phyloP scores from a whole-genome alignment of 2,113 vertebrate genomes.

The Rhodinocichla rosea region DNA sequence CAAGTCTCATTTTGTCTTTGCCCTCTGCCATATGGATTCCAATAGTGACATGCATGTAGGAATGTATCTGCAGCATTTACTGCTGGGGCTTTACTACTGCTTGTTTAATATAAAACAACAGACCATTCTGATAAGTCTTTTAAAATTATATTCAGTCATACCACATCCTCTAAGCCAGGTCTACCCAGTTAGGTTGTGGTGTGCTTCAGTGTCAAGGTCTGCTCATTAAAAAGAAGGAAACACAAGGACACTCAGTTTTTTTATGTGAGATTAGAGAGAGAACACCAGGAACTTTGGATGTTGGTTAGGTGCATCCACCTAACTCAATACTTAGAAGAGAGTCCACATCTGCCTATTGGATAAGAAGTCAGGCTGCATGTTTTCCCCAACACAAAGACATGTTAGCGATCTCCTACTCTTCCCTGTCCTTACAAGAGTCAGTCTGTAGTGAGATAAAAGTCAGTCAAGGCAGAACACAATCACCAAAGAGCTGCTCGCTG shows the following conservation, averaged over 20 bases:
- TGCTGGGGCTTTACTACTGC: background rate
- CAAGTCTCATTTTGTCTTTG: background rate
- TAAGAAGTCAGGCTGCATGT: background rate
- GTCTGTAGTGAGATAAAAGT: background rate
- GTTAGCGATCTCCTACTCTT: background rate
- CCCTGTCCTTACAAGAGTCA: background rate
- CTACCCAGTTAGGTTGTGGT: background rate
- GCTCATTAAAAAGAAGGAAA: background rate
- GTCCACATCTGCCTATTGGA: background rate
- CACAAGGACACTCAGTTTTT: background rate
- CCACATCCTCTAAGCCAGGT: background rate
- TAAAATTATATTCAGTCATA: background rate
- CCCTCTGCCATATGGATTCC: background rate
- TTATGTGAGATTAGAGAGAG: background rate
- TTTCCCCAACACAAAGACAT: background rate
- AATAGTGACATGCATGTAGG: background rate
- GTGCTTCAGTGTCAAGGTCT: background rate
- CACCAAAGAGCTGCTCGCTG: background rate
- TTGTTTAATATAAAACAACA: background rate
- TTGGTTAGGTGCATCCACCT: background rate
- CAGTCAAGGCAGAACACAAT: background rate
- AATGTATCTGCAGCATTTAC: background rate
- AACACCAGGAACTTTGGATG: background rate
- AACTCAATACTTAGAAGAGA: background rate
- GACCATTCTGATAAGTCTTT: background rate